These are phyloP conservation scores for Scelioninae gen. 2 DNA, from an alignment of 2,888 invertebrate genomes.

Conservation along the genomic window DNA sequence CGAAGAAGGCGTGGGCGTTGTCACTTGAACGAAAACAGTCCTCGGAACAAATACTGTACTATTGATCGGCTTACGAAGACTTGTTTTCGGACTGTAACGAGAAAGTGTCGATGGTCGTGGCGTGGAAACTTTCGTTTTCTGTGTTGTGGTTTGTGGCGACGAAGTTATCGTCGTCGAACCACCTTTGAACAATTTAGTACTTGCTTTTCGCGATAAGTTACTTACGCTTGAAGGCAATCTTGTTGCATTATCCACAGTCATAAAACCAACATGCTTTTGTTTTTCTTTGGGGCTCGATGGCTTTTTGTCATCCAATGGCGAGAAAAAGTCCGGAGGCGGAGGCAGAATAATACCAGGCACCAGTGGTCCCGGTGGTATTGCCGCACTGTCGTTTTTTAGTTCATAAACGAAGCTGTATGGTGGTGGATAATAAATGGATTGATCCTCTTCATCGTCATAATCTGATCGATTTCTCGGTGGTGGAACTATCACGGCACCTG, in stretches of 20 bases:
- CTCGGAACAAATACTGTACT: conserved; percentile 45
- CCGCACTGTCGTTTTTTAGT: conserved; percentile 86
- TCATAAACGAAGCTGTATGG: conserved; percentile 92
- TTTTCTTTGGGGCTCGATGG: conserved; percentile 64
- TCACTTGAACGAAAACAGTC: conserved; percentile 62
- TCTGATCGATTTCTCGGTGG: conserved; percentile 82
- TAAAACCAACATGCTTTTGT: conserved; percentile 65
- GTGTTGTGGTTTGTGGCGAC: conserved; percentile 48
- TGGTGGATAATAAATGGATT: conserved; percentile 93
- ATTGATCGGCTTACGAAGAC: conserved; percentile 31
- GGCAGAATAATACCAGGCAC: conserved; percentile 93
- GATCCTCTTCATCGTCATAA: conserved; percentile 92
- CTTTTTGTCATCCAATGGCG: conserved; percentile 79
- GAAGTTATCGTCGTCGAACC: conserved; percentile 36
- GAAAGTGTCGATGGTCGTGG: conserved; percentile 42
- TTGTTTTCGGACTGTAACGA: conserved; percentile 57
- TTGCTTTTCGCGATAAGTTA: conserved; percentile 37
- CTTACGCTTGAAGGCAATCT: conserved; percentile 34
- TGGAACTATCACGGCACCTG: conserved; percentile 79
- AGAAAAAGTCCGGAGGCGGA: conserved; percentile 92
- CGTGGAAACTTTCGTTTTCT: conserved; percentile 56
- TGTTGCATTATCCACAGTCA: conserved; percentile 59
- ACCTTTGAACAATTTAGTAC: conserved; percentile 40
- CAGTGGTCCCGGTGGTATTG: conserved; percentile 88
- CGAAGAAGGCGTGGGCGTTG: conserved; percentile 61